Base-by-base conservation (phyloP, 1,140 invertebrate species). In the Mercenaria mercenaria region DNA sequence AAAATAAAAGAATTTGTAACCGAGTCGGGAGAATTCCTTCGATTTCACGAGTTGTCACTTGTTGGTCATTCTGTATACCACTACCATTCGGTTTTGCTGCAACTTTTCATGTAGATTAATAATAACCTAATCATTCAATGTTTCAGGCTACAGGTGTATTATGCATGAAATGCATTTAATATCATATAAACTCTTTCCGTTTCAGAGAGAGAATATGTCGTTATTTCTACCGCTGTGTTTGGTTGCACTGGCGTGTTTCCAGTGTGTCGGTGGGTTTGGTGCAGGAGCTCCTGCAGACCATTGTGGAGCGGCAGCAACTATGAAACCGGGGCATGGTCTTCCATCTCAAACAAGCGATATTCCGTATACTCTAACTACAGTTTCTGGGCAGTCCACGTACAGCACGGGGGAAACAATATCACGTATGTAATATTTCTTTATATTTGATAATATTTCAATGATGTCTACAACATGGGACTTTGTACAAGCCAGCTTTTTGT, bases 291-390 rank as follows among this genome's bases (percentile, higher is more conserved):
- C 81, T 20, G 0, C 26, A 0, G 18, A 20, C 1, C 50, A 39
- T 37, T 85, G 81, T 50, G 72, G 72, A 3, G 32, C 43, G 26
- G 26, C 47, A 52, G 26, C 18, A 20, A 34, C 39, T 1, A 85
- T 91, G 82, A 37, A 50, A 37, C 87, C 90, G 6, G 77, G 50
- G 26, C 83, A 89, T 34, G 56, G 82, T n/a, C 72, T 59, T n/a
- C 41, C 61, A 29, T 37, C 89, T 41, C 59, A 81, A 69, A 61
- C 61, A 8, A 15, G 8, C 10, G 29, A 23, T 26, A 18, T 59
- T 6, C 64, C 76, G 1, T 90, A 86, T n/a, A 80, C 26, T 29
- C 64, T 82, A n/a, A 50, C 10, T 1, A 26, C 56, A 34, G 32
- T 1, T 20, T 18, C 6, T 59, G 77, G 77, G 34, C 6, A 34